These are phyloP conservation scores for Paraescarpia echinospica DNA, from an alignment of 1,140 invertebrate genomes.

Conservation along the genomic window DNA sequence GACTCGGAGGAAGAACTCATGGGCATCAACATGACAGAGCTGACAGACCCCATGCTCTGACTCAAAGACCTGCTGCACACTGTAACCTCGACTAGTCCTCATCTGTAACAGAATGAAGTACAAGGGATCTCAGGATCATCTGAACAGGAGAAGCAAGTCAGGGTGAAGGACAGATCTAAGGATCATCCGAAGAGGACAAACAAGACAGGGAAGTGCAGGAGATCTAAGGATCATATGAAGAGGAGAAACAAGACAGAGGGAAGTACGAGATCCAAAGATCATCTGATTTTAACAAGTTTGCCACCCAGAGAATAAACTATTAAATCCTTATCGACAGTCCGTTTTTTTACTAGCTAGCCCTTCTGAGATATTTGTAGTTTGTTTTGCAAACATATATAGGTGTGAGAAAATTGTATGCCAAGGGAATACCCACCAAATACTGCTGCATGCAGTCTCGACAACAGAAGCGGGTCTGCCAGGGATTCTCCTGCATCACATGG, in stretches of 20 bases:
- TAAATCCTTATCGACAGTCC: no score
- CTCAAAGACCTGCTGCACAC: slow-evolving; percentile 43
- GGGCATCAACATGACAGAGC: slow-evolving; percentile 47
- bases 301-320: no score
- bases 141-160: no score
- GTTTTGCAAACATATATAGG: no score
- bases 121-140: neutral
- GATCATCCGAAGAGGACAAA: neutral
- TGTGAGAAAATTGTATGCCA: no score
- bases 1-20: slow-evolving; percentile 43
- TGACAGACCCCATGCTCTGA: slow-evolving; percentile 50
- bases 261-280: neutral
- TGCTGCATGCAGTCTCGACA: slow-evolving; percentile 44
- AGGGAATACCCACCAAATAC: slow-evolving; percentile 44
- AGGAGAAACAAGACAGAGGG: neutral
- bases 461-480: slow-evolving; percentile 53
- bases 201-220: neutral
- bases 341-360: no score
- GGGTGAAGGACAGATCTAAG: neutral
- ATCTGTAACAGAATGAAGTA: slow-evolving; percentile 34
- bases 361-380: no score
- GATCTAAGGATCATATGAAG: neutral
- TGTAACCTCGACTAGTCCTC: slow-evolving; percentile 41
- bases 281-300: no score
- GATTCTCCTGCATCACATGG: slow-evolving; percentile 38